Evolutionary conservation across 1,140 invertebrate species (phyloP), one percentile per base, ranked within the genome.

Genomic region (Atta cephalotes): DNA sequence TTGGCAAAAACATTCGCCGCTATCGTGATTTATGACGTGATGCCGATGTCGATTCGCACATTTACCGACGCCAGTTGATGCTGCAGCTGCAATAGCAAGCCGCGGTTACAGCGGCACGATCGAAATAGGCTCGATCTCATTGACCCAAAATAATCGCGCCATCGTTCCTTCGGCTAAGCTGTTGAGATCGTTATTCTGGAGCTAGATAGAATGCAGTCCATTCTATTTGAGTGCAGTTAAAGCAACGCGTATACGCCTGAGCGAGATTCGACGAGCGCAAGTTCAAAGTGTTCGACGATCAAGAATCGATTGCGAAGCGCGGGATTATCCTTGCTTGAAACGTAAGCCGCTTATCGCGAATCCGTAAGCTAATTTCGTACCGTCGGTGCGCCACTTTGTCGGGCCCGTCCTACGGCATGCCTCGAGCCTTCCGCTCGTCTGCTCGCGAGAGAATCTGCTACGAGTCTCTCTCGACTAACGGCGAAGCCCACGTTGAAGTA

Each of bases 301-400:
- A 66, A 85, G 88, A 89, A 91, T 89, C 89, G 87, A 90, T 89
- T 88, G 81, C 77, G 80, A 56, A 74, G 68, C 31, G 56, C 28
- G 21, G 91, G 90, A 92, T 92, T 91, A 92, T 91, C 91, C 88
- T 71, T 45, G 76, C 84, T 91, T 82, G 87, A 78, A 88, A 71
- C 77, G 89, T 92, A 92, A 92, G 91, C 92, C 62, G 91, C 92
- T 92, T 92, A 92, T 92, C 92, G 63, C 77, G 87, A 92, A 92
- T 90, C 89, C 88, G 82, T 88, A 90, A 91, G 90, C 90, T 92
- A 92, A 92, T 92, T 91, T 90, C 89, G 86, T 88, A 86, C 65
- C 88, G 78, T 58, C 77, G 85, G 78, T 89, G 79, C 53, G 72
- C 85, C 88, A 88, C 88, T 91, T 91, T 88, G 90, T 89, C 79